Conservation (phyloP, 2,113 vertebrate species). For the Morone chrysops region DNA sequence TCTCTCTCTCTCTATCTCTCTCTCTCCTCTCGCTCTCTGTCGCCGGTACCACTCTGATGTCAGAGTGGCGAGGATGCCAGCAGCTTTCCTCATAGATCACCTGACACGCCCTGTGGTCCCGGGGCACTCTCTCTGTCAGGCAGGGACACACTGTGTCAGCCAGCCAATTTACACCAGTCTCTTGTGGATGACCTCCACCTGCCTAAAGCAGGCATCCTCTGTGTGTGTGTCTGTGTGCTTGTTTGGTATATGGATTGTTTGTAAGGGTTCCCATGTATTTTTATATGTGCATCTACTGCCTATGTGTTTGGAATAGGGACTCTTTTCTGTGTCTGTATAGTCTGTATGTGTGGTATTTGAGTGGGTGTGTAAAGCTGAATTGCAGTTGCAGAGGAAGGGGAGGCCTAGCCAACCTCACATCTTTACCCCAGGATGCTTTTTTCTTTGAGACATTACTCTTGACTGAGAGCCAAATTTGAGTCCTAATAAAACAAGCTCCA, state of each 20-base stretch:
- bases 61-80: slow-evolving; percentile 72
- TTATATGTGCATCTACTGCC: neutral
- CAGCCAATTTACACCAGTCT: slow-evolving; percentile 73
- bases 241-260: slow-evolving; percentile 30
- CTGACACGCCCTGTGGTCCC: slow-evolving; percentile 64
- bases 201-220: slow-evolving; percentile 39
- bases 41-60: slow-evolving; percentile 65
- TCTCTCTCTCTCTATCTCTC: slow-evolving; percentile 8
- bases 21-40: neutral
- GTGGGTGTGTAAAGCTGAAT: slow-evolving; percentile 31
- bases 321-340: slow-evolving; percentile 44
- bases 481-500: slow-evolving; percentile 74
- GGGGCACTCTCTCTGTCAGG: slow-evolving; percentile 59
- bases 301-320: slow-evolving; percentile 21
- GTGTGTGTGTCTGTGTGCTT: slow-evolving; percentile 37
- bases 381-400: slow-evolving; percentile 35
- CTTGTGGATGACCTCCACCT: slow-evolving; percentile 64
- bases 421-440: slow-evolving; percentile 64
- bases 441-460: slow-evolving; percentile 68
- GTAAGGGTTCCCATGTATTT: slow-evolving; percentile 30
- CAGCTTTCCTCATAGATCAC: slow-evolving; percentile 71
- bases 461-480: slow-evolving; percentile 75
- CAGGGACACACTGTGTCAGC: slow-evolving; percentile 63
- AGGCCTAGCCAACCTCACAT: slow-evolving; percentile 68
- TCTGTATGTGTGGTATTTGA: slow-evolving; percentile 15